These are phyloP conservation scores for Sipha maydis DNA, from an alignment of 2,888 invertebrate species.

Conservation along the genomic window DNA sequence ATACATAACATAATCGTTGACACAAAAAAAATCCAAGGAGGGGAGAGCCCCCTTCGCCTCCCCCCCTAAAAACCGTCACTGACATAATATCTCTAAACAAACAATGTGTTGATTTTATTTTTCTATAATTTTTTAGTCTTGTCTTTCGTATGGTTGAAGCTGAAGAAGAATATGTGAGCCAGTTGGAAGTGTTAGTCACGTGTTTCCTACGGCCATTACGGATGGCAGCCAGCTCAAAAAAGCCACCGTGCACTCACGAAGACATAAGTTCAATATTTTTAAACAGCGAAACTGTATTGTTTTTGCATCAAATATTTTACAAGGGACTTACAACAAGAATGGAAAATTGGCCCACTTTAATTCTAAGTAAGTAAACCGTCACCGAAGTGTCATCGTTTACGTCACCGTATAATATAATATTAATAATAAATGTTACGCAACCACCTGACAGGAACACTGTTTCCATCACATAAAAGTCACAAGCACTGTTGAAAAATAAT, in stretches of 20 bases:
- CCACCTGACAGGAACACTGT: not conserved
- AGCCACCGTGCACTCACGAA: slow-evolving; percentile 91
- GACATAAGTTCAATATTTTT: slow-evolving; percentile 94
- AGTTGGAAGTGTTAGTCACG: slow-evolving; percentile 84
- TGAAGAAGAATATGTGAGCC: slow-evolving; percentile 92
- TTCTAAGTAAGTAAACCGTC: slow-evolving; percentile 75
- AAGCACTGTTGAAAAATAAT: not conserved
- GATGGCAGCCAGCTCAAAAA: slow-evolving; percentile 94
- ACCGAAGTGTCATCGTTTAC: not conserved
- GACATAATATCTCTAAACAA: too few relatives aligned
- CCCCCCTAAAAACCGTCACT: too few relatives aligned
- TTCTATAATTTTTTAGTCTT: slow-evolving; percentile 71
- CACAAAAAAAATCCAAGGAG: too few relatives aligned
- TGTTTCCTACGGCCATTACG: slow-evolving; percentile 90
- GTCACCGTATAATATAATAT: not conserved
- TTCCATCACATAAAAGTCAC: not conserved
- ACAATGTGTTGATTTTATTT: too few relatives aligned
- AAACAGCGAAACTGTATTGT: slow-evolving; percentile 90
- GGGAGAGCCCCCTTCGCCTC: too few relatives aligned
- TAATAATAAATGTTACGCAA: not conserved
- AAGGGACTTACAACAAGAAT: slow-evolving; percentile 90
- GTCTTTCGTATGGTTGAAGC: slow-evolving; percentile 93
- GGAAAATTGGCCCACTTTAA: slow-evolving; percentile 94
- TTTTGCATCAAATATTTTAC: slow-evolving; percentile 92
- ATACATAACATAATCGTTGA: too few relatives aligned